Evolutionary conservation across 2,797 vertebrate genomes (phyloP), one percentile per base, ranked within the genome.

Genomic region (Epinephelus coioides): DNA sequence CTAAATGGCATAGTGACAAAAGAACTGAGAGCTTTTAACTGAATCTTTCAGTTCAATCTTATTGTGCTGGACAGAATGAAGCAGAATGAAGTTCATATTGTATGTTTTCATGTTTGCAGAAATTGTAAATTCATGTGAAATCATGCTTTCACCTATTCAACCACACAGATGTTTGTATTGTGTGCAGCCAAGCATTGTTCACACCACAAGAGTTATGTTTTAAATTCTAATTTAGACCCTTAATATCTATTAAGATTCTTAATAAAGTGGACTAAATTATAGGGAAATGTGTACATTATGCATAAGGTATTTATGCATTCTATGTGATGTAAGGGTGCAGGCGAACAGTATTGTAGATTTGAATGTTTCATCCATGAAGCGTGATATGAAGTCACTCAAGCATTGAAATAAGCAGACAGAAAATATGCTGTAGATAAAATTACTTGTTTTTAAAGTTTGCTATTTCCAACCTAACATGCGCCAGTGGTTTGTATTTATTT

Each of bases 181-280:
- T 84, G 67, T 83, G 73, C 73, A 85, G 64, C 27, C 69, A 83
- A 64, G 25, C 49, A 44, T 60, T 62, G 27, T 53, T 71, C 25
- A 65, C 71, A 76, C 56, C 71, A 50, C 21, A 51, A 50, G 2
- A 25, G 30, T 34, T 63, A 5, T 18, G n/a, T 60, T 59, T 70
- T 9, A 55, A 56, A 73, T 61, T 43, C 6, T 51, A 50, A 68
- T n/a, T 3, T 49, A 43, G 38, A 62, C 44, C 19, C 5, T 53
- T 62, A 68, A 78, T 44, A 47, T 66, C 14, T 44, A 47, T 46
- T 4, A 9, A 21, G 1, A 53, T 21, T 69, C 11, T 38, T 40
- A 27, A 65, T n/a, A 4, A 47, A 13, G 6, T 51, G 3, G 15
- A 61, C 25, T n/a, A 12, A 50, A 56, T 34, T 47, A 19, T 18